Conservation (phyloP, 1,140 invertebrate genomes). For the Cydia amplana region DNA sequence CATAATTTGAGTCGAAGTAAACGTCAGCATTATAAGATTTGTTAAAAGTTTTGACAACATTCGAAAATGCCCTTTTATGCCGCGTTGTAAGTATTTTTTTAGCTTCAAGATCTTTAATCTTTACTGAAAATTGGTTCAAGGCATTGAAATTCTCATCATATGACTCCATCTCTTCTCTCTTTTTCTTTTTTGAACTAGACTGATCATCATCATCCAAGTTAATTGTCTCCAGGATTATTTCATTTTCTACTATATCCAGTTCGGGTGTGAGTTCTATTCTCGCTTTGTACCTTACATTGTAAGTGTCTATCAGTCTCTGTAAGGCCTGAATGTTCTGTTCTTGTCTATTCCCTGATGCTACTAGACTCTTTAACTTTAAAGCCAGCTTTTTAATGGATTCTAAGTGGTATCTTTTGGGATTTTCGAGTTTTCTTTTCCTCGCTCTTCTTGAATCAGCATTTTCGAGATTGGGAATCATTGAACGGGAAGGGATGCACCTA, state of each 20-base stretch:
- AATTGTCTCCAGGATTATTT: conserved; percentile 60
- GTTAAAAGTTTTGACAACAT: conserved; percentile 63
- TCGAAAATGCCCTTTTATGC: conserved; percentile 60
- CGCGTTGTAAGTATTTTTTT: conserved; percentile 49
- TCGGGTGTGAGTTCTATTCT: conserved; percentile 51
- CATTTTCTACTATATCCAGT: conserved; percentile 53
- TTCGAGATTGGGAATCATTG: conserved; percentile 9
- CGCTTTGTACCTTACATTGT: conserved; percentile 56
- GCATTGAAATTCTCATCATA: conserved; percentile 55
- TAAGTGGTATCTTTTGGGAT: conserved; percentile 46
- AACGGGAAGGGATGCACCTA: conserved; percentile 35
- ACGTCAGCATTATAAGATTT: conserved; percentile 62
- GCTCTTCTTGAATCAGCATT: conserved; percentile 27
- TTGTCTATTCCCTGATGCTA: conserved; percentile 39
- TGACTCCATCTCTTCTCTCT: conserved; percentile 36
- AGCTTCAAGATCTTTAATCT: conserved; percentile 51
- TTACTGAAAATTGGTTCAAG: conserved; percentile 48
- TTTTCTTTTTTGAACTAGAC: conserved; percentile 47
- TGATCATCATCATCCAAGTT: conserved; percentile 61
- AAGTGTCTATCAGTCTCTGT: conserved; percentile 53
- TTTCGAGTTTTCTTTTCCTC: conserved; percentile 40
- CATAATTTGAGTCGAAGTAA: conserved; percentile 52
- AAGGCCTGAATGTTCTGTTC: conserved; percentile 44
- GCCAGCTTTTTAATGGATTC: conserved; percentile 53
- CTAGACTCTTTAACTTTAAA: conserved; percentile 47